Percentiles rank a stretch among this genome's conserved stretches.
phyloP scores from a whole-genome alignment of 1,140 invertebrate species.

The Brachionus rubens region DNA sequence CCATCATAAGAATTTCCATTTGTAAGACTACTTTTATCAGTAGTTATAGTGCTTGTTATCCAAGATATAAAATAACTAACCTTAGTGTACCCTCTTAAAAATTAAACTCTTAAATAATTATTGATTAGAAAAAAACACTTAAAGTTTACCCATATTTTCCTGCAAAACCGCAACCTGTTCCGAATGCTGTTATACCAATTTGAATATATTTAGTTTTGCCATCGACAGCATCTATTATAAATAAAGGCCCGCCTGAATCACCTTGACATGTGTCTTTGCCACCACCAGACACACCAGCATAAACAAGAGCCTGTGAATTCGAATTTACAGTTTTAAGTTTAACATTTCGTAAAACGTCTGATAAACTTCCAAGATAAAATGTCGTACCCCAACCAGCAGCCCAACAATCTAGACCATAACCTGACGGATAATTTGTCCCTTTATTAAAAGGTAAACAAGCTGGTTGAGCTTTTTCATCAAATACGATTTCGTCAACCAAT shows the following conservation, averaged over 20 bases:
- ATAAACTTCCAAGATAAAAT: not conserved
- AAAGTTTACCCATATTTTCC: no score
- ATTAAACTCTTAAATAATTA: no score
- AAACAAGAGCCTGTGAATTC: not conserved
- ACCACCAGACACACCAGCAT: not conserved
- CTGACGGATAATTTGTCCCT: not conserved
- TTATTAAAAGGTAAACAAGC: not conserved
- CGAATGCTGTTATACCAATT: not conserved
- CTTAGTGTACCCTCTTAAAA: no score
- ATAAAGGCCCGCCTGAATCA: not conserved
- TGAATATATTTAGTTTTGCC: not conserved
- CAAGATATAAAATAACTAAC: no score
- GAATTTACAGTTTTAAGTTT: not conserved
- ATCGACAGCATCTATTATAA: not conserved
- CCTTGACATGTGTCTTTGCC: conserved; percentile 35
- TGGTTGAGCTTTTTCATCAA: not conserved
- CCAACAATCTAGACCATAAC: not conserved
- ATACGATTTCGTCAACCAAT: not conserved
- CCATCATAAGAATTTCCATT: no score
- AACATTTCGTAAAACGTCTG: not conserved
- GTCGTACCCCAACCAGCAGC: conserved; percentile 19
- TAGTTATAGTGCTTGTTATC: no score
- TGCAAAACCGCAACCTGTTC: not conserved
- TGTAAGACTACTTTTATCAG: no score
- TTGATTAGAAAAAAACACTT: no score